Conservation (phyloP, 2,888 invertebrate species). For the Gnatocerus cornutus region DNA sequence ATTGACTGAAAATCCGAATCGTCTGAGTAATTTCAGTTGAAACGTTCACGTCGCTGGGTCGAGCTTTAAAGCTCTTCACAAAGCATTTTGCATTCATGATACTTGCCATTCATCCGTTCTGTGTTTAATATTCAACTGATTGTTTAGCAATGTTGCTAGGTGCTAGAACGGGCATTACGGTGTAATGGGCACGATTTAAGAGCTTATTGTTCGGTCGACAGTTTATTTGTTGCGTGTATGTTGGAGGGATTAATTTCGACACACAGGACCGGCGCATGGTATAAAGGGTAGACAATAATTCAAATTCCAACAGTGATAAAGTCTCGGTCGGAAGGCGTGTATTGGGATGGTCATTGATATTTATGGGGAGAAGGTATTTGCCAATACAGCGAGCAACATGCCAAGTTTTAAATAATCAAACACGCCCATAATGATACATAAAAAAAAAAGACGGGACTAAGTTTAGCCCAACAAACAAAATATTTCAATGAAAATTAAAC, state of each 20-base stretch:
- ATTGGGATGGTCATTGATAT: slow-evolving; percentile 7
- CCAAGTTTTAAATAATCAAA: neutral
- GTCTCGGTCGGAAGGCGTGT: slow-evolving; percentile 1
- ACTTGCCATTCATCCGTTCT: slow-evolving; percentile 56
- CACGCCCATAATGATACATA: neutral
- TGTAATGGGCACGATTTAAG: slow-evolving; percentile 57
- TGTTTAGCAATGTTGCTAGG: slow-evolving; percentile 58
- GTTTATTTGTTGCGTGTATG: slow-evolving; percentile 41
- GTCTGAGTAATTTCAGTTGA: slow-evolving; percentile 32
- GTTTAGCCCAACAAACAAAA: neutral
- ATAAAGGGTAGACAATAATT: slow-evolving; percentile 6
- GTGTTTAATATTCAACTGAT: slow-evolving; percentile 61
- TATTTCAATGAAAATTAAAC: neutral
- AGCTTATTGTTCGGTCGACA: slow-evolving; percentile 51
- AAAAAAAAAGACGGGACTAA: too few relatives aligned
- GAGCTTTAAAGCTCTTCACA: slow-evolving; percentile 52
- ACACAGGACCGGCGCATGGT: neutral
- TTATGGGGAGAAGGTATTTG: slow-evolving; percentile 2
- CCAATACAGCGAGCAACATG: neutral
- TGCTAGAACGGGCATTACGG: slow-evolving; percentile 53
- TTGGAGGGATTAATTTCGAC: slow-evolving; percentile 31
- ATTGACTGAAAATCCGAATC: slow-evolving; percentile 37
- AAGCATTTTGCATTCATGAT: slow-evolving; percentile 59
- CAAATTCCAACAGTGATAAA: slow-evolving; percentile 7
- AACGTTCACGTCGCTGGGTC: slow-evolving; percentile 35